Conservation (phyloP, 2,797 vertebrate genomes). For the Propithecus perrieri region DNA sequence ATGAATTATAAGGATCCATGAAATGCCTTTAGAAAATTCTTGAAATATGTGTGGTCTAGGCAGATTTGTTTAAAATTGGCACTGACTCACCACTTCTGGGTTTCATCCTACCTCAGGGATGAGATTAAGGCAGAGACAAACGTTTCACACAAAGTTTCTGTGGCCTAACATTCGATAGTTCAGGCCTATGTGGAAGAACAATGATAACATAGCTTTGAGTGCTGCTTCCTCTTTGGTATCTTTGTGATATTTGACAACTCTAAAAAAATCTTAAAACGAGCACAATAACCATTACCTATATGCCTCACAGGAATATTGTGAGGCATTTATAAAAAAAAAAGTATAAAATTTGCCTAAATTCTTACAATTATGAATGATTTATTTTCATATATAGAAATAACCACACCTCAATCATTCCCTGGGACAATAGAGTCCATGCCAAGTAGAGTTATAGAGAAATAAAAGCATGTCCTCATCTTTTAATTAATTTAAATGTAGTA, state of each 20-base stretch:
- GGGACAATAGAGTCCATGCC: background rate
- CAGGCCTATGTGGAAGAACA: background rate
- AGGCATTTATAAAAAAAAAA: background rate
- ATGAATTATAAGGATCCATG: background rate
- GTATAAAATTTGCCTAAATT: conserved; percentile 27
- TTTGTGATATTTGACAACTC: background rate
- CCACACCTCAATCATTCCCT: background rate
- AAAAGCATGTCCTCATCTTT: background rate
- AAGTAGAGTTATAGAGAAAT: background rate
- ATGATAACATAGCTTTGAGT: background rate
- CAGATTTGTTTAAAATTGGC: background rate
- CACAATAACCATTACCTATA: background rate
- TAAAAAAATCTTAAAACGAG: background rate
- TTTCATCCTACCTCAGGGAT: background rate
- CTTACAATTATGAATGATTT: conserved; percentile 9
- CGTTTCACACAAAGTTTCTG: background rate
- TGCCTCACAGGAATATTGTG: background rate
- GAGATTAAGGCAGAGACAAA: background rate
- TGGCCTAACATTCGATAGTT: background rate
- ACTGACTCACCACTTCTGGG: background rate
- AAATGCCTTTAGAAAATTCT: background rate
- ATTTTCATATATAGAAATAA: conserved; percentile 51
- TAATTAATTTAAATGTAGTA: conserved; percentile 20
- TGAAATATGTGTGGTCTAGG: background rate
- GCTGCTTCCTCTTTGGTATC: background rate